These are phyloP conservation scores for Agapornis canus DNA, from an alignment of 2,797 vertebrate genomes.

Conservation along the genomic window DNA sequence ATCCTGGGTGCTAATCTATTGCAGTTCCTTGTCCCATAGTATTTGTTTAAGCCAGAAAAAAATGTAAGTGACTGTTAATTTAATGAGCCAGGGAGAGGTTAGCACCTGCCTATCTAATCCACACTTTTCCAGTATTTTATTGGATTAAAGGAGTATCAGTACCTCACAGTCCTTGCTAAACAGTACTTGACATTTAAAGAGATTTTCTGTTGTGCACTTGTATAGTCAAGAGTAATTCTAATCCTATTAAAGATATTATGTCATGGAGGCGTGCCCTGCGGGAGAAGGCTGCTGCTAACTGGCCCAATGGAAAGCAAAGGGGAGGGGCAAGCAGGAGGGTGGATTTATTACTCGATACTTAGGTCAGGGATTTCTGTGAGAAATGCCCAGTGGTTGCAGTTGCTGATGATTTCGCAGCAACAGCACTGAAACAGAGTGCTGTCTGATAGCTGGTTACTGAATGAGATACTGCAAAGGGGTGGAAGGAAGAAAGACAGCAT, in stretches of 20 bases:
- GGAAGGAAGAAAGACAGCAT: neutral
- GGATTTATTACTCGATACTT: slow-evolving; percentile 77
- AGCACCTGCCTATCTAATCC: neutral
- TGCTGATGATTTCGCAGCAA: slow-evolving; percentile 85
- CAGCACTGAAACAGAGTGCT: slow-evolving; percentile 71
- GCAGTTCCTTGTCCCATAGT: neutral
- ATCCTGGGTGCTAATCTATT: neutral
- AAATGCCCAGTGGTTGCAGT: slow-evolving; percentile 86
- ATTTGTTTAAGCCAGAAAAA: neutral
- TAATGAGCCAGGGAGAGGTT: neutral
- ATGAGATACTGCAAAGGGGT: slow-evolving; percentile 64
- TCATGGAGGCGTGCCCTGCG: slow-evolving; percentile 77
- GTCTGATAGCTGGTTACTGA: slow-evolving; percentile 71
- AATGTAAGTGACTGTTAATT: neutral
- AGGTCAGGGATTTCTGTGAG: slow-evolving; percentile 81
- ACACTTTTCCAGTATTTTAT: neutral
- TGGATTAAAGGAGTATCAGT: neutral
- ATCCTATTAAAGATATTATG: slow-evolving; percentile 86
- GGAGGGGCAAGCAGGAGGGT: slow-evolving; percentile 70
- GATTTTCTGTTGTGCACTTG: slow-evolving; percentile 77
- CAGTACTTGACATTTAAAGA: slow-evolving; percentile 77
- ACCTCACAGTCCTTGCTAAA: slow-evolving; percentile 1
- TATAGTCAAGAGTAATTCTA: slow-evolving; percentile 85
- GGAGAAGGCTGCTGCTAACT: slow-evolving; percentile 76
- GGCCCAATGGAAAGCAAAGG: slow-evolving; percentile 77